phyloP scores from a whole-genome alignment of 2,888 invertebrate genomes.

The Loripinus fragilis region DNA sequence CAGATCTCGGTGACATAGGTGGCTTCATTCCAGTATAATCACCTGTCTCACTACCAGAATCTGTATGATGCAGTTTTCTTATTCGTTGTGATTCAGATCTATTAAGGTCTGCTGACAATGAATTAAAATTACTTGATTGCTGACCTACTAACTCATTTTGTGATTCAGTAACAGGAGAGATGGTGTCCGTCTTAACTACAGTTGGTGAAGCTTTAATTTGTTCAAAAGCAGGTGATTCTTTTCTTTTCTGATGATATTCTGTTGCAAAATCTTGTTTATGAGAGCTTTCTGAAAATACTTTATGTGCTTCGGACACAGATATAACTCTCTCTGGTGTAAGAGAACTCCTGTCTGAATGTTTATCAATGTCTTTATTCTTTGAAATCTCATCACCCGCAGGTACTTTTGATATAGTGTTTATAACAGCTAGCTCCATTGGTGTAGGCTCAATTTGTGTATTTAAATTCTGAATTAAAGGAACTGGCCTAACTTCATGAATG shows the following conservation, averaged over 20 bases:
- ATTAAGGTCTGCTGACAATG: not conserved
- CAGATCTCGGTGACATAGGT: slow-evolving; percentile 51
- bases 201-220: not conserved
- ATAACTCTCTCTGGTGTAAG: slow-evolving; percentile 1
- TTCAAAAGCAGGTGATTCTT: not conserved
- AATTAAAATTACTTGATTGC: not conserved
- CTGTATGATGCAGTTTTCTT: not conserved
- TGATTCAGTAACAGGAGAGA: not conserved
- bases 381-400: not conserved
- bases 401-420: not conserved
- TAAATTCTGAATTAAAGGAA: not conserved
- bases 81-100: not conserved
- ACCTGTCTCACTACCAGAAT: not conserved
- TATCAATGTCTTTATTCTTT: not conserved
- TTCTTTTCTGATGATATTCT: not conserved
- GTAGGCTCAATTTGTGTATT: not conserved
- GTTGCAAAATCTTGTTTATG: not conserved
- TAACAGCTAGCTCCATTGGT: not conserved
- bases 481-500: not conserved
- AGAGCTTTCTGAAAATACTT: slow-evolving; percentile 2
- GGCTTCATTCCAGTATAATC: slow-evolving; percentile 28
- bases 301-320: not conserved
- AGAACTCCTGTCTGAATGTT: not conserved
- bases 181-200: not conserved
- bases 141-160: not conserved